Evolutionary conservation across 2,888 invertebrate species (phyloP).

Genomic region (Hybos culiciformis): DNA sequence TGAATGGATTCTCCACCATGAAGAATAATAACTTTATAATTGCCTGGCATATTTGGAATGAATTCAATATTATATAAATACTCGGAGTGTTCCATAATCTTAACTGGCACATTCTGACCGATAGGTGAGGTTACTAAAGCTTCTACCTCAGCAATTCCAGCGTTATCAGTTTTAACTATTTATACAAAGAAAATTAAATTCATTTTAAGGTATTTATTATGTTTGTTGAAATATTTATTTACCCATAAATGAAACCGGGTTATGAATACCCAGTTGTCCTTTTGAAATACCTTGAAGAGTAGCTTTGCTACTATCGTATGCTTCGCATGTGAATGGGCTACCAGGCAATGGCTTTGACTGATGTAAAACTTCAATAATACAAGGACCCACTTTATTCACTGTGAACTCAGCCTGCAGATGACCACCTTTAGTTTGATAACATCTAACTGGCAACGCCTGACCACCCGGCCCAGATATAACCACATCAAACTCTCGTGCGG

Average conservation of each 20-base stretch:
- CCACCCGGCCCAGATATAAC: slow-evolving; percentile 72
- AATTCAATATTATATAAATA: slow-evolving; percentile 63
- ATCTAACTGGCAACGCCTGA: slow-evolving; percentile 72
- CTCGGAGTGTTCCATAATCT: slow-evolving; percentile 57
- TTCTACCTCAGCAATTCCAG: slow-evolving; percentile 73
- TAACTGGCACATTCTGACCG: slow-evolving; percentile 68
- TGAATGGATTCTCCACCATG: slow-evolving; percentile 50
- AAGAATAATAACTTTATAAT: slow-evolving; percentile 48
- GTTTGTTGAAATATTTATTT: slow-evolving; percentile 18
- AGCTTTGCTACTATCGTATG: slow-evolving; percentile 76
- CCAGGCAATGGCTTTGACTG: slow-evolving; percentile 81
- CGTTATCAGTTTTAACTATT: slow-evolving; percentile 65
- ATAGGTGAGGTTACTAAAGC: slow-evolving; percentile 78
- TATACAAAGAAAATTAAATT: slow-evolving; percentile 11
- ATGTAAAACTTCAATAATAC: slow-evolving; percentile 66
- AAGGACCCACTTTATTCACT: slow-evolving; percentile 59
- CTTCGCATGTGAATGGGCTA: slow-evolving; percentile 87
- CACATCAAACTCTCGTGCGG: slow-evolving; percentile 81
- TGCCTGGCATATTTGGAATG: slow-evolving; percentile 65
- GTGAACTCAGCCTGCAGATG: slow-evolving; percentile 89
- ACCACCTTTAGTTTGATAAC: slow-evolving; percentile 93
- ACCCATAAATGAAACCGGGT: slow-evolving; percentile 70
- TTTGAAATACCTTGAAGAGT: slow-evolving; percentile 62
- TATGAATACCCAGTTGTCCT: slow-evolving; percentile 65
- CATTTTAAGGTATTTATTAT: not conserved